Percentiles rank a stretch among this genome's conserved stretches.
Evolutionary conservation across 2,888 invertebrate species (phyloP).

Genomic region (Ephialtes manifestator): DNA sequence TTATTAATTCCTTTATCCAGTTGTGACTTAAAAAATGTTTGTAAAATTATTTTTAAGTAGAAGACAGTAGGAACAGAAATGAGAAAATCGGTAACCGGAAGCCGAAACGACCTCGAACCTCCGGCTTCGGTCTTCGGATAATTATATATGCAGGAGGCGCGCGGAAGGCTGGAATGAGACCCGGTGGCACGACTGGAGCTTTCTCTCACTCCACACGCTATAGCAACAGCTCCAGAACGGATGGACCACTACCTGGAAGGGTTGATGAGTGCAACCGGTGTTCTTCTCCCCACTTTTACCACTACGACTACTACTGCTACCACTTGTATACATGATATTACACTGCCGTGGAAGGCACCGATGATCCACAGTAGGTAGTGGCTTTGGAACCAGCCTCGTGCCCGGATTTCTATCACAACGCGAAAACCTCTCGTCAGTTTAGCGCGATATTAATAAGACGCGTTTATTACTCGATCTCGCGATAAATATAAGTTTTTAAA

Average conservation of each 20-base stretch:
- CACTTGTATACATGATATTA: conserved; percentile 40
- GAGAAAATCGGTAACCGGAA: conserved; percentile 26
- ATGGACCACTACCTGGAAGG: conserved; percentile 76
- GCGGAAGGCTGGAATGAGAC: conserved; percentile 48
- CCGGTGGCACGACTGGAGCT: conserved; percentile 32
- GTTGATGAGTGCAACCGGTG: conserved; percentile 86
- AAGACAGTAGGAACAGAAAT: not conserved
- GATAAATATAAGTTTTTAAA: conserved; percentile 17
- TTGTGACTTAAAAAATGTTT: not conserved
- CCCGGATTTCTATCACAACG: conserved; percentile 78
- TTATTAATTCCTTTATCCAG: too few relatives aligned
- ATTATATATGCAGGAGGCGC: conserved; percentile 60
- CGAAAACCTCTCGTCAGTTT: conserved; percentile 82
- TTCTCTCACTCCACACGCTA: conserved; percentile 1
- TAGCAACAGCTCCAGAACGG: conserved; percentile 65
- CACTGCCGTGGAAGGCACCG: conserved; percentile 37
- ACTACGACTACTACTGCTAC: conserved; percentile 63
- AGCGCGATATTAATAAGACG: conserved; percentile 77
- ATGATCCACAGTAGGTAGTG: conserved; percentile 64
- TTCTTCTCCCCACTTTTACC: conserved; percentile 81
- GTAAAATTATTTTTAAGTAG: not conserved
- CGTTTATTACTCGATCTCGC: conserved; percentile 11
- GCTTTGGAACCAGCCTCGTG: conserved; percentile 78
- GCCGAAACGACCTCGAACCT: conserved; percentile 53
- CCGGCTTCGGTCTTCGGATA: conserved; percentile 42